Conservation (phyloP, 1,140 invertebrate species). For the Diorhabda sublineata region DNA sequence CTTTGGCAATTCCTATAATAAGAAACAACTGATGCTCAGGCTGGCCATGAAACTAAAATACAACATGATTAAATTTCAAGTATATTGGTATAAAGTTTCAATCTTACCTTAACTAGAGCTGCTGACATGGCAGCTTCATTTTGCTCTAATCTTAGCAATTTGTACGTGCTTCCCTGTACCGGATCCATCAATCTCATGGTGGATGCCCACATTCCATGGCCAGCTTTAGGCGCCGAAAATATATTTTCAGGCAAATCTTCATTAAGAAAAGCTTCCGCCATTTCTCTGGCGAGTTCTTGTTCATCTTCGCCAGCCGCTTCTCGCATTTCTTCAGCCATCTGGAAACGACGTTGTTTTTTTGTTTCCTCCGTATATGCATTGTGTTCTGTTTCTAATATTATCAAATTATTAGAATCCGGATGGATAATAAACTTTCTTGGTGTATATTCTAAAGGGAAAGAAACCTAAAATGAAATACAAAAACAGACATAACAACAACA, state of each 20-base stretch:
- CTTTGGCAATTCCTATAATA: slow-evolving; percentile 85
- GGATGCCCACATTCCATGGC: slow-evolving; percentile 95
- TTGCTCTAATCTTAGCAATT: slow-evolving; percentile 82
- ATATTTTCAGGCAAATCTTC: slow-evolving; percentile 90
- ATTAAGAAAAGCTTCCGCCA: slow-evolving; percentile 93
- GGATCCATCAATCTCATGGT: slow-evolving; percentile 89
- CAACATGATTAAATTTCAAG: not conserved
- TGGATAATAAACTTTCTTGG: slow-evolving; percentile 94
- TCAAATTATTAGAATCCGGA: slow-evolving; percentile 84
- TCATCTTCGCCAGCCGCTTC: slow-evolving; percentile 94
- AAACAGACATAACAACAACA: not conserved
- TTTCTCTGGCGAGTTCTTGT: slow-evolving; percentile 89
- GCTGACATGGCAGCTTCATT: slow-evolving; percentile 89
- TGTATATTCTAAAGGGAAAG: slow-evolving; percentile 89
- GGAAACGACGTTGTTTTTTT: slow-evolving; percentile 83
- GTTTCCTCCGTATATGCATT: slow-evolving; percentile 98
- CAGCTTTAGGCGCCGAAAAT: slow-evolving; percentile 95
- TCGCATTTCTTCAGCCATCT: slow-evolving; percentile 91
- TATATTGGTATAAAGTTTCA: no score
- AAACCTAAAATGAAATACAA: slow-evolving; percentile 50
- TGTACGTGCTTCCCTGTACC: slow-evolving; percentile 72
- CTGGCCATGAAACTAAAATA: slow-evolving; percentile 43
- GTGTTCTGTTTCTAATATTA: slow-evolving; percentile 96
- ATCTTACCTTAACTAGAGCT: slow-evolving; percentile 57
- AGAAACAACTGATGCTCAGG: slow-evolving; percentile 71